Percentiles rank a stretch among this genome's conserved stretches.
Conservation (phyloP, 2,797 vertebrate species). For the Anolis apletophallus region DNA sequence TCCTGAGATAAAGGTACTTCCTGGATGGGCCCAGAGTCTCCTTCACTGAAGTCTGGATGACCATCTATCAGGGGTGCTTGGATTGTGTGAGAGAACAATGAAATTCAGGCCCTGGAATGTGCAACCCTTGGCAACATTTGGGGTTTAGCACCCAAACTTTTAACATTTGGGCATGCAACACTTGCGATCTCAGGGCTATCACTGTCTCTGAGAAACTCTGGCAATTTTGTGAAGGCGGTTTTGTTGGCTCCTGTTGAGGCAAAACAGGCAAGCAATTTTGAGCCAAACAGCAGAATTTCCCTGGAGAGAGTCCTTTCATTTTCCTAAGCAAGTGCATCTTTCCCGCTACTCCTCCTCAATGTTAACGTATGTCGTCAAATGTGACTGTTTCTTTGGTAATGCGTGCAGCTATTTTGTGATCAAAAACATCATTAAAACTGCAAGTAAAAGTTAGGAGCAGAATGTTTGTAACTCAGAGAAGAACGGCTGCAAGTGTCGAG, state of each 20-base stretch:
- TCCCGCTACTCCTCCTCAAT: not conserved
- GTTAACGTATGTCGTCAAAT: conserved; percentile 20
- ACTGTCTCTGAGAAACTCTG: too few species aligned
- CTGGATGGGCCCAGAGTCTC: too few species aligned
- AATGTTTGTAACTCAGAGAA: conserved; percentile 33
- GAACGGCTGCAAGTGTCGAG: not conserved
- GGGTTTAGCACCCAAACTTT: too few species aligned
- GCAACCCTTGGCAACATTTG: too few species aligned
- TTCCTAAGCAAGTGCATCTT: not conserved
- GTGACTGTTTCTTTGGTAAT: conserved; percentile 7
- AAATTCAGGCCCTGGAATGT: too few species aligned
- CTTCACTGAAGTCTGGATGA: too few species aligned
- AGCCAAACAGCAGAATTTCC: not conserved
- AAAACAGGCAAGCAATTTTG: not conserved
- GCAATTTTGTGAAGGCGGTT: not conserved
- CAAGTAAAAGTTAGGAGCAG: conserved; percentile 21
- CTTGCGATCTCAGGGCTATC: too few species aligned
- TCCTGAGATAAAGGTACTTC: too few species aligned
- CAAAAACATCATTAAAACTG: conserved; percentile 35
- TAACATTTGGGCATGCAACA: too few species aligned
- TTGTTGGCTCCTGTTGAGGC: not conserved
- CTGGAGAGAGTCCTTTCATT: not conserved
- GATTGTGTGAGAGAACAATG: too few species aligned
- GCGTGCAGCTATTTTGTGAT: conserved; percentile 18
- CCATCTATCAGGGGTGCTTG: too few species aligned